Evolutionary conservation across 2,113 vertebrate genomes (phyloP).

Genomic region (Myxocyprinus asiaticus): DNA sequence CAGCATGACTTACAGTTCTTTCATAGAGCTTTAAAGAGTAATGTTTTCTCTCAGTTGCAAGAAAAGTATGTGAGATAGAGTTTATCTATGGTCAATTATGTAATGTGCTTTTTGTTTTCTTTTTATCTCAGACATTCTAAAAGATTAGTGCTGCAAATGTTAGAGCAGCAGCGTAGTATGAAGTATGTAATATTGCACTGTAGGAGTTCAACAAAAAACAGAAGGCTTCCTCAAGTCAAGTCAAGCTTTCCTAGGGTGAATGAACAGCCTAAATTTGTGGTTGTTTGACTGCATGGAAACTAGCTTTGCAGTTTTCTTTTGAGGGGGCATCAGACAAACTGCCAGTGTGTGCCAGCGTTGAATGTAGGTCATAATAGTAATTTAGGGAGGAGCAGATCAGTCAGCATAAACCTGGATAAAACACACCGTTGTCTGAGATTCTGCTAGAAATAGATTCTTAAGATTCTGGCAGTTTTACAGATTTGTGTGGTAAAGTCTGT

Average conservation of each 20-base stretch:
- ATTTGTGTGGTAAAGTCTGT: not conserved
- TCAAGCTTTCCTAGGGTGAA: not conserved
- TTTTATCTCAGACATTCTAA: not conserved
- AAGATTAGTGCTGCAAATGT: not conserved
- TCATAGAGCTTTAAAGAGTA: not conserved
- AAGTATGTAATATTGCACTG: not conserved
- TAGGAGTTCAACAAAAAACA: not conserved
- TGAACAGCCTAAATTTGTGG: not conserved
- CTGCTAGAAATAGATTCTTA: too few species aligned
- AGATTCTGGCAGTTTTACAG: not conserved
- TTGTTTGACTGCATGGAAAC: not conserved
- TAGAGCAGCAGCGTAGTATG: not conserved
- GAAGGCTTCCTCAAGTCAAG: not conserved
- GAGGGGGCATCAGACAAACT: not conserved
- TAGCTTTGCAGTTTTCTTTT: not conserved
- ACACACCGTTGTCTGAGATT: conserved; percentile 6
- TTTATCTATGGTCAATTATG: not conserved
- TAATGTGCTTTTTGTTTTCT: not conserved
- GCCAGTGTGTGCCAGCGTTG: conserved; percentile 21
- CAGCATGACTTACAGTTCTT: too few species aligned
- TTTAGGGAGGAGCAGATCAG: too few species aligned
- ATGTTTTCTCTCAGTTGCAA: not conserved
- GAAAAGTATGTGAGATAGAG: not conserved
- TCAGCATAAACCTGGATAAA: conserved; percentile 27
- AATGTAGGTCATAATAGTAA: conserved; percentile 36